These are phyloP conservation scores for Ferrisia virgata DNA, from an alignment of 2,888 invertebrate species.

Conservation along the genomic window DNA sequence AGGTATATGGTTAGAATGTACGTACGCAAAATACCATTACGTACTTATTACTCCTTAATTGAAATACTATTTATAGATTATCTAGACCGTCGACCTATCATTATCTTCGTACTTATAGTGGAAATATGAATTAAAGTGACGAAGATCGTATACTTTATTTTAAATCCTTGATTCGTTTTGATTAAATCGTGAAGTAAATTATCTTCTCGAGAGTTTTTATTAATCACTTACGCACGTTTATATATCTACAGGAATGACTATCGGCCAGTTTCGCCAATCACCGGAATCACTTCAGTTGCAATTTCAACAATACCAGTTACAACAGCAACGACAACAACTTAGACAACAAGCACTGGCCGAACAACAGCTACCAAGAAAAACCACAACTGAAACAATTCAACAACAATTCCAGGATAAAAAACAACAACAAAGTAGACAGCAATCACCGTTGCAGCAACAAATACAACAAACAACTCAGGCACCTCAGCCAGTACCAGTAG, in stretches of 20 bases:
- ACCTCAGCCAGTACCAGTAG: neutral
- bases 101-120: neutral
- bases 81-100: neutral
- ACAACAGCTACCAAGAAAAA: neutral
- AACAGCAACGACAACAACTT: conserved; percentile 38
- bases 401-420: conserved; percentile 15
- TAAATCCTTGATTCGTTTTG: neutral
- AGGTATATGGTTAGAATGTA: neutral
- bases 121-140: neutral
- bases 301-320: conserved; percentile 41
- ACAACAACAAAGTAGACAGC: neutral
- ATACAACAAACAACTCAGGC: conserved; percentile 16
- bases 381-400: neutral
- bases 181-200: neutral
- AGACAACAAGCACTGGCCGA: neutral
- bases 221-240: neutral
- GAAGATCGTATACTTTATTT: neutral
- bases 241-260: conserved; percentile 27
- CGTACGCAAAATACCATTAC: neutral
- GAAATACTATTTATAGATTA: neutral
- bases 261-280: conserved; percentile 35
- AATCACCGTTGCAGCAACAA: neutral
- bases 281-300: conserved; percentile 34
- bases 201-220: neutral
- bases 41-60: neutral